Evolutionary conservation across 2,888 invertebrate species (phyloP), one percentile per base, ranked within the genome.

Genomic region (Alsophila aescularia): DNA sequence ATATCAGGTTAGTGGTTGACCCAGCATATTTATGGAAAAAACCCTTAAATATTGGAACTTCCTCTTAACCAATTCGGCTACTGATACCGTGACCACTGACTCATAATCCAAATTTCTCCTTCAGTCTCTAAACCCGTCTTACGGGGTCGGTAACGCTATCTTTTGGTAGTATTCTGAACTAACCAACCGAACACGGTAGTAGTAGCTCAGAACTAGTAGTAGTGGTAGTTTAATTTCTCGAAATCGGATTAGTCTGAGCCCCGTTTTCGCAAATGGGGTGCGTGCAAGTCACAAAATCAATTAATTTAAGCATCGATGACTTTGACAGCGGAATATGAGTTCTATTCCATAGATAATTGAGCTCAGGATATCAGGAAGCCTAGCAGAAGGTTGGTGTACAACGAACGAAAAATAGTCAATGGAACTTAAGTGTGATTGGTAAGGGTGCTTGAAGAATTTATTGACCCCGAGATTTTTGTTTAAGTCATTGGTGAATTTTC

Each of bases 401-500:
- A 13, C n/a, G 50, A 59, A 61, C 43, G 54, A 57, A 61, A 64
- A 54, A 66, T 67, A 62, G 52, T 62, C 58, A 50, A n/a, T n/a
- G n/a, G n/a, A n/a, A 24, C 7, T 24, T 24, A 24, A 58, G 39
- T 60, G 64, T 68, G 68, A 70, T 72, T 70, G 69, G 66, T 57
- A 58, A 64, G 69, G 68, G 70, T 49, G 66, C 57, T 58, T 64
- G 58, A 61, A 61, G 67, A 42, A 49, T 32, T 18, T 58, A 61
- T 55, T 49, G 49, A 18, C 8, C 27, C 43, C 16, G n/a, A 49
- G 27, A 32, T 39, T 49, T 49, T 29, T 42, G 49, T 31, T n/a
- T 31, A 40, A 49, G 54, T 44, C 54, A 49, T 40, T 44, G 41
- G 16, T n/a, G 35, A 24, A 7, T 40, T 37, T 16, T 10, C 37